Percentiles rank a stretch among this genome's conserved stretches.
phyloP scores from a whole-genome alignment of 2,888 invertebrate species.

The Drosophila koepferae region DNA sequence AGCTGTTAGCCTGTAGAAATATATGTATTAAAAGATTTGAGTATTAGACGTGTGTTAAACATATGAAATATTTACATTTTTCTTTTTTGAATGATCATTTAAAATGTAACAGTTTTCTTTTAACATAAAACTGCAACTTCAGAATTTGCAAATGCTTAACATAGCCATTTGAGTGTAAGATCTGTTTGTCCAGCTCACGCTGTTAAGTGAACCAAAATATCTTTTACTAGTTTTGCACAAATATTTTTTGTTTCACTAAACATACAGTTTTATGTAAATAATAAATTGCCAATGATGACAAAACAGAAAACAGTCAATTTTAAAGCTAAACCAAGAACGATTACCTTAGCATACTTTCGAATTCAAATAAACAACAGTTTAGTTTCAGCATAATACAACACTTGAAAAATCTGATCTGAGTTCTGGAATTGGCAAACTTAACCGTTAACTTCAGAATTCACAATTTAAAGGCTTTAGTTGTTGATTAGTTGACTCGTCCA shows the following conservation, averaged over 20 bases:
- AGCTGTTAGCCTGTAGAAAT: too few relatives aligned
- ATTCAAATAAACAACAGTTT: background rate
- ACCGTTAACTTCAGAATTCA: constrained; percentile 26
- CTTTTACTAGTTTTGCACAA: background rate
- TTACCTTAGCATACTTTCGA: background rate
- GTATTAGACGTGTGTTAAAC: background rate
- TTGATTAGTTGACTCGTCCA: background rate
- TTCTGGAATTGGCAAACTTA: background rate
- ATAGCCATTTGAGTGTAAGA: constrained; percentile 7
- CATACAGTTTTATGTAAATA: background rate
- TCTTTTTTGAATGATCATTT: too few relatives aligned
- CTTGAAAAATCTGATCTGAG: background rate
- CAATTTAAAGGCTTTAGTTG: background rate
- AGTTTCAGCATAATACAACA: background rate
- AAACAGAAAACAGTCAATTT: background rate
- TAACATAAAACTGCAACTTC: background rate
- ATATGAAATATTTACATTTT: too few relatives aligned
- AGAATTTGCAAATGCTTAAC: constrained; percentile 7
- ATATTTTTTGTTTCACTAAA: background rate
- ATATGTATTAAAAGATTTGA: background rate
- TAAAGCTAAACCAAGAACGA: background rate
- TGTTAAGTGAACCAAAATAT: background rate
- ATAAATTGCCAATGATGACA: background rate
- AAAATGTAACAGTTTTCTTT: constrained; percentile 1
- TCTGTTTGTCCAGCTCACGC: background rate